Evolutionary conservation across 2,797 vertebrate genomes (phyloP).

Genomic region (Rhinatrema bivittatum): DNA sequence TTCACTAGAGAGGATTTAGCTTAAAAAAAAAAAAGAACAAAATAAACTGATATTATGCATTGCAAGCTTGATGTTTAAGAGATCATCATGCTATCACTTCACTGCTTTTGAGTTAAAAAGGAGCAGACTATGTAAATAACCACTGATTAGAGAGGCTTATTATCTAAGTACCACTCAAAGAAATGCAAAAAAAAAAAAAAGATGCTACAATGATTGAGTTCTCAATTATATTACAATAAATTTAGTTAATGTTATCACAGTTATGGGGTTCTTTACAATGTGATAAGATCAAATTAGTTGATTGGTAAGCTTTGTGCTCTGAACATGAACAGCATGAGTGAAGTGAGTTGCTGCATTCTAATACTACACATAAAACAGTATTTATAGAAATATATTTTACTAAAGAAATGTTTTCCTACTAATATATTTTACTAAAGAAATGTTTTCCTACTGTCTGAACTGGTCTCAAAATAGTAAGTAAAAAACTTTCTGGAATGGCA

Average conservation of each 20-base stretch:
- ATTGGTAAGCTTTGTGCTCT: constrained; percentile 21
- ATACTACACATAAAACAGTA: constrained; percentile 23
- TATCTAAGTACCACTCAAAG: constrained; percentile 21
- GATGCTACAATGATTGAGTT: constrained; percentile 37
- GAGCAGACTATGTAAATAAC: constrained; percentile 17
- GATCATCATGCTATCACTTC: not conserved
- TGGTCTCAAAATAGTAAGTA: constrained; percentile 2
- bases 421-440: constrained; percentile 22
- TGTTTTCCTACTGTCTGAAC: not conserved
- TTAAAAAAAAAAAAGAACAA: constrained; percentile 7
- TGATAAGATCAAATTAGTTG: constrained; percentile 39
- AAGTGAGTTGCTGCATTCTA: constrained; percentile 23
- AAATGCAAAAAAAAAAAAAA: constrained; percentile 27
- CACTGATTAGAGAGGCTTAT: constrained; percentile 6
- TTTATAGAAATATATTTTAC: constrained; percentile 19
- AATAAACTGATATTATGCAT: not conserved
- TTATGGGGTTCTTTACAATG: too few species aligned
- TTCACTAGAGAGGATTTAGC: constrained; percentile 5
- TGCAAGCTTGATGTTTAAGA: constrained; percentile 3
- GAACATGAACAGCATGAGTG: constrained; percentile 10
- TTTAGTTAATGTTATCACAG: constrained; percentile 25
- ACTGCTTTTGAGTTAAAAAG: constrained; percentile 9
- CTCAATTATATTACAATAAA: constrained; percentile 33
- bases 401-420: constrained; percentile 20
- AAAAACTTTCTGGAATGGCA: constrained; percentile 14